phyloP scores from a whole-genome alignment of 2,797 vertebrate genomes.

The Lepus townsendii region DNA sequence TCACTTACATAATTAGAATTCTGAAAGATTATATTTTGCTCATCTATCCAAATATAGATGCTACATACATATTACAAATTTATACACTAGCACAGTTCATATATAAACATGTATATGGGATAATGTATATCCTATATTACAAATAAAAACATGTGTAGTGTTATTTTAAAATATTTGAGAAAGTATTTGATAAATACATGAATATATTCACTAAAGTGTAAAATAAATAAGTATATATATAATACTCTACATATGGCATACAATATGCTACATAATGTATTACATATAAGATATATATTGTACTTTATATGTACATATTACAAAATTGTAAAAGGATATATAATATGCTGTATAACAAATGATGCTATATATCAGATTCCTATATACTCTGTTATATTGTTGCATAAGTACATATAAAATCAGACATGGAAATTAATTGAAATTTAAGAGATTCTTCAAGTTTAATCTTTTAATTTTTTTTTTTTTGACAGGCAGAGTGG shows the following conservation, averaged over 20 bases:
- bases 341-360: background rate
- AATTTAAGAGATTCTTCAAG: background rate
- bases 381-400: background rate
- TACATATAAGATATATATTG: background rate
- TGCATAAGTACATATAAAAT: background rate
- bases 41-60: background rate
- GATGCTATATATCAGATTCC: background rate
- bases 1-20: conserved; percentile 42
- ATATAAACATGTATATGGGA: background rate
- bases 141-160: background rate
- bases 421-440: background rate
- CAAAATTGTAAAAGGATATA: background rate
- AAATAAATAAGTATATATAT: background rate
- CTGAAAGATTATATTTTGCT: conserved; percentile 24
- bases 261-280: background rate
- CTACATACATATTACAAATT: background rate
- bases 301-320: background rate
- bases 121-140: background rate
- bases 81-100: background rate
- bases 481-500: background rate
- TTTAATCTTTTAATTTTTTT: background rate
- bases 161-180: background rate
- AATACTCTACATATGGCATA: background rate
- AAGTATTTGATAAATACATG: background rate
- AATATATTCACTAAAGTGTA: background rate